Base-by-base conservation (phyloP, 1,140 invertebrate species). In the Cotesia vestalis region DNA sequence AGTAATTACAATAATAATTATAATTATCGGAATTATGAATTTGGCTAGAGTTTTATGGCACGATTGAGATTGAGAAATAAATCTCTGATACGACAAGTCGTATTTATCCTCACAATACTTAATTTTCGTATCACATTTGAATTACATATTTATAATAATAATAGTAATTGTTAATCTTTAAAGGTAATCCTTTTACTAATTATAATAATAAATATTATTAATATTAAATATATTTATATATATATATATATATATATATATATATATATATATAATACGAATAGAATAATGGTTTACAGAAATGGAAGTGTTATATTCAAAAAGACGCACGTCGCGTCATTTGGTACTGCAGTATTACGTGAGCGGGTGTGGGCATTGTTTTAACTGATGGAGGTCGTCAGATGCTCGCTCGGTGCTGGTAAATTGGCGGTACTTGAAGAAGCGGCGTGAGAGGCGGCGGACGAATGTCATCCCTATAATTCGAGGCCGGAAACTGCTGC, bases 391-490 rank as follows among this genome's bases (percentile, higher is more conserved):
- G 75, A 57, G 71, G 69, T 71, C 79, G 85, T 89, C 87, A 90
- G 82, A 90, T 90, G 81, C 89, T 90, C 74, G 89, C 89, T 75
- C 89, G 83, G 78, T 90, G 89, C 76, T 89, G 88, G 76, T 88
- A 87, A 71, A 89, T 85, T 46, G 88, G 88, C 51, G 87, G 84
- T 68, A 88, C 78, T 72, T 89, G 87, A 75, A 88, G 75, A 51
- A 88, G 76, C 60, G 88, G 85, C 52, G 86, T 86, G 63, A 88
- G 78, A 36, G 86, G 85, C 8, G 80, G 76, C 46, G 86, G 84
- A 77, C 86, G 86, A 71, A 90, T 81, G 78, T 89, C 78, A 79
- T 88, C 78, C 64, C 77, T 75, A 61, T 79, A 77, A 69, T 79
- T 80, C 71, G 80, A 85, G 82, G 88, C 85, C 67, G 89, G 87